Evolutionary conservation across 2,797 vertebrate genomes (phyloP).

Genomic region (Gorsachius magnificus): DNA sequence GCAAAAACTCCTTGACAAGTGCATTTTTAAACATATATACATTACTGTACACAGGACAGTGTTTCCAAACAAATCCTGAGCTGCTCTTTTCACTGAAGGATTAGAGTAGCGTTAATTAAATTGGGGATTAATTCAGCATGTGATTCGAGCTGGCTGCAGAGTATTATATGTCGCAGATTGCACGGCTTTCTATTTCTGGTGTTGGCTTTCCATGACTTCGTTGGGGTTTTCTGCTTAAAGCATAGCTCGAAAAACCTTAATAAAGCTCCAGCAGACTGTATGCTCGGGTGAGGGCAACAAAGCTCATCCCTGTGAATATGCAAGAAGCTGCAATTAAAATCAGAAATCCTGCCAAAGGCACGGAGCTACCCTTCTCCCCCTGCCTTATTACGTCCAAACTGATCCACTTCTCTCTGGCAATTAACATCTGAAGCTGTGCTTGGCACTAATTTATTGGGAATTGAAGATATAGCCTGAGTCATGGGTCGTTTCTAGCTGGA

Average conservation of each 20-base stretch:
- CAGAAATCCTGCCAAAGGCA: not conserved
- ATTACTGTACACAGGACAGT: not conserved
- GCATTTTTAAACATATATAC: not conserved
- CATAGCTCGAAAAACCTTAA: not conserved
- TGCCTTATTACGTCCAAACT: not conserved
- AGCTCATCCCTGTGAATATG: not conserved
- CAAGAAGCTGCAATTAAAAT: not conserved
- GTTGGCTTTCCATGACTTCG: not conserved
- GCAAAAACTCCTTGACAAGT: not conserved
- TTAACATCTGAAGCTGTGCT: not conserved
- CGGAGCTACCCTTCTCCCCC: not conserved
- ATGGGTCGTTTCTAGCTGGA: accelerated
- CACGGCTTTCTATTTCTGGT: not conserved
- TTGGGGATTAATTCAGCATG: conserved; percentile 1
- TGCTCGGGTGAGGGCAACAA: accelerated
- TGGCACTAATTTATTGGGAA: not conserved
- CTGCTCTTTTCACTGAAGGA: conserved; percentile 32
- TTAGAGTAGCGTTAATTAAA: conserved; percentile 20
- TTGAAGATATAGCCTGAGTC: not conserved
- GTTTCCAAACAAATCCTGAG: not conserved
- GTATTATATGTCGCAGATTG: not conserved
- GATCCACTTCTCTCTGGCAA: not conserved
- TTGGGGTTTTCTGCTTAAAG: not conserved
- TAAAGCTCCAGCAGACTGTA: not conserved
- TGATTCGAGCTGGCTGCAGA: not conserved